A percentile compares a stretch with the other conserved stretches of the same genome.
Evolutionary conservation across 2,888 invertebrate species (phyloP).

Genomic region (Melieria omissa): DNA sequence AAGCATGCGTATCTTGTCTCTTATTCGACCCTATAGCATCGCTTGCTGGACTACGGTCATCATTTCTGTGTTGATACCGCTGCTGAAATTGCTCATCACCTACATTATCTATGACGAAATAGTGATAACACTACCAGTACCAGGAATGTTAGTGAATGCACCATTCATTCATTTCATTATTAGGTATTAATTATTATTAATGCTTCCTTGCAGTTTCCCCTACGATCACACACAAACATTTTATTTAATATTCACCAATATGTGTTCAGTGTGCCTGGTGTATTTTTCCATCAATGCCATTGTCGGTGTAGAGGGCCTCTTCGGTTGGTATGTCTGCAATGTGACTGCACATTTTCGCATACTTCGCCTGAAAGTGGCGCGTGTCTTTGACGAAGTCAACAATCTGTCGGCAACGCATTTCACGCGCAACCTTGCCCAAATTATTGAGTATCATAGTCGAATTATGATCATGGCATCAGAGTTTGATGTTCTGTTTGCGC

Average conservation of each 20-base stretch:
- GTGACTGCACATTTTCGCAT: neutral
- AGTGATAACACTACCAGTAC: too few relatives aligned
- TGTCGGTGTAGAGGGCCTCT: neutral
- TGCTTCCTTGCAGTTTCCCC: neutral
- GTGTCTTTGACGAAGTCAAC: neutral
- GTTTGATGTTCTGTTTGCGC: neutral
- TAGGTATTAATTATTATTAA: too few relatives aligned
- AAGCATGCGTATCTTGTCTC: too few relatives aligned
- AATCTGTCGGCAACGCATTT: neutral
- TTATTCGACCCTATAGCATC: too few relatives aligned
- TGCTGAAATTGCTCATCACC: too few relatives aligned
- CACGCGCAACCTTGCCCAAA: neutral
- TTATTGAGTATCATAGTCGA: neutral
- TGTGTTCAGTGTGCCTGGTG: neutral
- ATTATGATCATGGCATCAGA: neutral
- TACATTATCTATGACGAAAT: too few relatives aligned
- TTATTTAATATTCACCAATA: neutral
- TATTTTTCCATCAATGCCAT: neutral
- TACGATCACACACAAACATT: neutral
- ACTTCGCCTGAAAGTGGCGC: neutral
- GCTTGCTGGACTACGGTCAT: too few relatives aligned
- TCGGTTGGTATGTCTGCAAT: neutral
- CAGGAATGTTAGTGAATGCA: neutral
- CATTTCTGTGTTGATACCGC: too few relatives aligned
- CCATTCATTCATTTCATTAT: too few relatives aligned